A percentile compares a stretch with the other conserved stretches of the same genome.
Evolutionary conservation across 2,113 vertebrate genomes (phyloP).

Genomic region (Pyrgilauda ruficollis): DNA sequence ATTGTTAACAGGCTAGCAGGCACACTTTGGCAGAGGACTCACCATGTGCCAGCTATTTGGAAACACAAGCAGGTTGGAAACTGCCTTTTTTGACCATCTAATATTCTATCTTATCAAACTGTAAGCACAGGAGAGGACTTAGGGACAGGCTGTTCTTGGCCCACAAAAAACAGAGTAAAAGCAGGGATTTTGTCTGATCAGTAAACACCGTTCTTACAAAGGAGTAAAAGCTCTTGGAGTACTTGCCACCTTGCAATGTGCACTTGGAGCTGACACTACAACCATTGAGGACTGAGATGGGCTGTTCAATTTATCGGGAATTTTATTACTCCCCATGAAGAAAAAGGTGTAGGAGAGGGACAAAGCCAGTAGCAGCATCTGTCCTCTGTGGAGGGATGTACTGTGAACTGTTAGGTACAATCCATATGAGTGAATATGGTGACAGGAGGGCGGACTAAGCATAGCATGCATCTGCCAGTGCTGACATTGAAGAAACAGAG

Average conservation of each 20-base stretch:
- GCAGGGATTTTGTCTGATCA: neutral
- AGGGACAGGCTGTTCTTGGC: neutral
- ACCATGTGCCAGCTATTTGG: conserved; percentile 42
- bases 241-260: neutral
- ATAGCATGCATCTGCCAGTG: neutral
- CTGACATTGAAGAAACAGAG: neutral
- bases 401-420: neutral
- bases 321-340: neutral
- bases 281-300: neutral
- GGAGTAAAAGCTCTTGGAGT: neutral
- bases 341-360: neutral
- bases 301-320: neutral
- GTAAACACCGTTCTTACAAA: neutral
- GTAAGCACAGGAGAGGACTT: neutral
- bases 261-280: neutral
- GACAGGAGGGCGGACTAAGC: neutral
- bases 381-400: neutral
- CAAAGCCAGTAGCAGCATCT: neutral
- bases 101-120: conserved; percentile 1
- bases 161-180: neutral
- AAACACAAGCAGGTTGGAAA: conserved; percentile 19
- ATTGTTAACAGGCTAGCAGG: conserved; percentile 53
- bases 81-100: conserved; percentile 65
- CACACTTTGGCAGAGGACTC: conserved; percentile 60
- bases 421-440: neutral